Percentiles rank a stretch among this genome's conserved stretches.
phyloP scores from a whole-genome alignment of 2,113 vertebrate genomes.

The Campylorhamphus procurvoides region DNA sequence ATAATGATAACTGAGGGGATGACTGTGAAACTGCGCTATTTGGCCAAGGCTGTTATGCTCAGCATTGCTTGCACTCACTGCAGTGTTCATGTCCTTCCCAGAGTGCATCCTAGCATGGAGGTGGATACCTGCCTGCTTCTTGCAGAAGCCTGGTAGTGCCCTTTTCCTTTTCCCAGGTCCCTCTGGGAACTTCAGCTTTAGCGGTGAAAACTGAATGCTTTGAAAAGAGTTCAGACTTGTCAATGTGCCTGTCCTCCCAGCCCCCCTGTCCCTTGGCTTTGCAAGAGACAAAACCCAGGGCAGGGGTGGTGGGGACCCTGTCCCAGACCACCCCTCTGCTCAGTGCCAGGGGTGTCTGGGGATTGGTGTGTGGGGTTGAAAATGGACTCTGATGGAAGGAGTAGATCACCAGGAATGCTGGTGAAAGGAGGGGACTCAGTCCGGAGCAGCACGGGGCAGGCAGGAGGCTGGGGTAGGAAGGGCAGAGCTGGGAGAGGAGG shows the following conservation, averaged over 20 bases:
- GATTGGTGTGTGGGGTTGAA: neutral
- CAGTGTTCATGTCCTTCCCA: fast-evolving
- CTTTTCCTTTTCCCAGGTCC: neutral
- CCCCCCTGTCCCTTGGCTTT: neutral
- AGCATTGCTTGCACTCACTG: fast-evolving
- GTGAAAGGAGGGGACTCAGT: neutral
- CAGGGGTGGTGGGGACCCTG: fast-evolving
- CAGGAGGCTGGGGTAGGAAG: neutral
- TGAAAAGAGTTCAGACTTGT: neutral
- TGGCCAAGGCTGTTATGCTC: neutral
- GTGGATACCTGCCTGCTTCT: neutral
- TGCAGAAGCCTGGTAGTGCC: neutral
- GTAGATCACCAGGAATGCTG: fast-evolving
- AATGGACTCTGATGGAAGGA: neutral
- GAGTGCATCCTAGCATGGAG: fast-evolving
- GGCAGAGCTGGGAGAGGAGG: neutral
- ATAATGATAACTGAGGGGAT: neutral
- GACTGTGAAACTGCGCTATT: neutral
- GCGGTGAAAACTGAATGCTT: neutral
- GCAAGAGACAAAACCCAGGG: neutral
- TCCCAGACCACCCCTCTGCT: neutral
- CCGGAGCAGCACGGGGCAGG: neutral
- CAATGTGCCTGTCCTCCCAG: fast-evolving
- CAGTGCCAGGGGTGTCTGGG: neutral
- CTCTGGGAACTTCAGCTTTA: neutral